These are phyloP conservation scores for Tridacna gigas DNA, from an alignment of 2,888 invertebrate species.

Conservation along the genomic window DNA sequence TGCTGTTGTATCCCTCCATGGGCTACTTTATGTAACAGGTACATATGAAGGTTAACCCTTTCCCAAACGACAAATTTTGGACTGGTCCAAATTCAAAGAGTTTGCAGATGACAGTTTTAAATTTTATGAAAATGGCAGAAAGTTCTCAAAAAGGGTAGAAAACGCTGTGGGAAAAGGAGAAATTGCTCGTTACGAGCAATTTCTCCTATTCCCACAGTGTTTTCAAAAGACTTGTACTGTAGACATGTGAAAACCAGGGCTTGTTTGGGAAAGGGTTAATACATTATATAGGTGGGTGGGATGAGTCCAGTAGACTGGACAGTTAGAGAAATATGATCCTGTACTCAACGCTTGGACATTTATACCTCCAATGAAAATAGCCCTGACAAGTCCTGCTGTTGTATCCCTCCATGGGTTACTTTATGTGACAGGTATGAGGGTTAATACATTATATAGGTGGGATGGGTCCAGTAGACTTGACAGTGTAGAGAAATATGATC, in stretches of 20 bases:
- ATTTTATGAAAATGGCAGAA: too few relatives aligned
- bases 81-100: too few relatives aligned
- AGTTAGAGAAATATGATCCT: constrained; percentile 85
- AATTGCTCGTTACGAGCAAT: too few relatives aligned
- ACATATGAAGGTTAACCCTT: too few relatives aligned
- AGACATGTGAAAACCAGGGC: too few relatives aligned
- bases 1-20: constrained; percentile 85
- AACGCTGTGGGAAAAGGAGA: too few relatives aligned
- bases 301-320: constrained; percentile 85
- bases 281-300: constrained; percentile 85
- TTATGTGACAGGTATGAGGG: constrained; percentile 85
- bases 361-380: constrained; percentile 85
- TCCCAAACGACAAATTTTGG: too few relatives aligned
- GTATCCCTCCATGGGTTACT: constrained; percentile 85
- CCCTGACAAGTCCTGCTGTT: constrained; percentile 86
- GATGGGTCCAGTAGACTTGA: constrained; percentile 85
- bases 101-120: too few relatives aligned
- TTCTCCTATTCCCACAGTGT: too few relatives aligned
- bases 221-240: too few relatives aligned
- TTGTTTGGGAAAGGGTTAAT: too few relatives aligned
- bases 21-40: constrained; percentile 86
- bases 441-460: constrained; percentile 86
- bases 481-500: constrained; percentile 85
- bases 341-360: constrained; percentile 85
- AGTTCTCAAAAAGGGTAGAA: too few relatives aligned